Evolutionary conservation across 2,797 vertebrate genomes (phyloP).

Genomic region (Semotilus atromaculatus): DNA sequence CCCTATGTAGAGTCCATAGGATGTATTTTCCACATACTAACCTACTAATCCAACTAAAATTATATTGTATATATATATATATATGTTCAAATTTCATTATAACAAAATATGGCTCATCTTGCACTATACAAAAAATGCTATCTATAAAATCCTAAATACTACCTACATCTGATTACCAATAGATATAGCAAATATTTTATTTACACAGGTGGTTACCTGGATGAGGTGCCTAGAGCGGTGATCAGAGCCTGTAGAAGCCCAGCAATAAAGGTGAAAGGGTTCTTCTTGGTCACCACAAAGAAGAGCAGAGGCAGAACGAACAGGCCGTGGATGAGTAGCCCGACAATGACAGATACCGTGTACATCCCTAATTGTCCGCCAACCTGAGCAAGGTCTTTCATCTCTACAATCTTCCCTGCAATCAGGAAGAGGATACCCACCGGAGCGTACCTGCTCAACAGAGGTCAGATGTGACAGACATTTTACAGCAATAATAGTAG

Average conservation of each 20-base stretch:
- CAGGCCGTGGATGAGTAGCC: slow-evolving; percentile 91
- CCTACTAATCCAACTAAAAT: too few species aligned
- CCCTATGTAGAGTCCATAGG: too few species aligned
- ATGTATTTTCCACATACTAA: too few species aligned
- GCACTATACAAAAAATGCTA: background rate
- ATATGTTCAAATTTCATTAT: too few species aligned
- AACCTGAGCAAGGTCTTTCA: slow-evolving; percentile 90
- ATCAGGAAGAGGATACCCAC: slow-evolving; percentile 95
- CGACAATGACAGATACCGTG: slow-evolving; percentile 88
- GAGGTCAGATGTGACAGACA: slow-evolving; percentile 2
- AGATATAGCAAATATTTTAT: background rate
- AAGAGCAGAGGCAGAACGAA: slow-evolving; percentile 90
- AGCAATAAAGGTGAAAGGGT: slow-evolving; percentile 89
- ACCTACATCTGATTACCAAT: background rate
- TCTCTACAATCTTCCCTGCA: slow-evolving; percentile 94
- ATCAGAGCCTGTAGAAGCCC: slow-evolving; percentile 95
- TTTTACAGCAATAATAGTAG: background rate
- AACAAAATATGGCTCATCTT: too few species aligned
- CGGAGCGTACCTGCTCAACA: slow-evolving; percentile 87
- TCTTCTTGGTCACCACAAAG: slow-evolving; percentile 89
- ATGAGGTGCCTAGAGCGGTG: slow-evolving; percentile 94
- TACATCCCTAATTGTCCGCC: slow-evolving; percentile 97
- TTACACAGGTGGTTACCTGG: slow-evolving; percentile 79
- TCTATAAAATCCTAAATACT: background rate
- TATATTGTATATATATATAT: too few species aligned